A percentile compares a stretch with the other conserved stretches of the same genome.
These are phyloP conservation scores for Pyrgus malvae DNA, from an alignment of 2,888 invertebrate genomes.

Conservation along the genomic window DNA sequence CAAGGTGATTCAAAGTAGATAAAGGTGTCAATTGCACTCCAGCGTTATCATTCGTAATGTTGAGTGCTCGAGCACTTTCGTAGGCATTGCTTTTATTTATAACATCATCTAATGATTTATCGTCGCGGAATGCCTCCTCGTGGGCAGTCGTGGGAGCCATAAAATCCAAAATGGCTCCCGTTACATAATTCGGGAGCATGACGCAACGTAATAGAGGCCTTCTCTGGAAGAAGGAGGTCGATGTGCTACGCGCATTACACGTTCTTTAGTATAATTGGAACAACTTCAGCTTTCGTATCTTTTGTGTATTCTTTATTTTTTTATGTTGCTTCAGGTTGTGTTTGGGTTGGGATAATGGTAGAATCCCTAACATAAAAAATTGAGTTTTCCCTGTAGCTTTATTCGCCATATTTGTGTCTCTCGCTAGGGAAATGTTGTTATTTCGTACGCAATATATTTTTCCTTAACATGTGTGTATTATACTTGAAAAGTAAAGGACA, in stretches of 20 bases:
- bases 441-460: too few relatives aligned
- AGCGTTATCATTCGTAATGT: constrained; percentile 16
- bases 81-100: not conserved
- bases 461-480: too few relatives aligned
- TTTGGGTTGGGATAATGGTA: too few relatives aligned
- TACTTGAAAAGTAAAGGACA: too few relatives aligned
- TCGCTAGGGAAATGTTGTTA: too few relatives aligned
- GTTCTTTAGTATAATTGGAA: not conserved
- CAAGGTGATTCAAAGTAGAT: constrained; percentile 22
- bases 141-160: constrained; percentile 13
- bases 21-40: constrained; percentile 26
- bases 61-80: constrained; percentile 9
- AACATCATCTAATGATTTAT: constrained; percentile 13
- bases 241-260: not conserved
- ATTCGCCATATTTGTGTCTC: too few relatives aligned
- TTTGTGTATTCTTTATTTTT: too few relatives aligned
- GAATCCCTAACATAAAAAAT: too few relatives aligned
- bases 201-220: constrained; percentile 19
- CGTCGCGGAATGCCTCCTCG: constrained; percentile 19
- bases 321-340: too few relatives aligned
- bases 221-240: constrained; percentile 6
- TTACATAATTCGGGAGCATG: constrained; percentile 20
- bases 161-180: constrained; percentile 14
- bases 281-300: not conserved
- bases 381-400: too few relatives aligned